Evolutionary conservation across 2,797 vertebrate species (phyloP).

Genomic region (Cheirogaleus major): DNA sequence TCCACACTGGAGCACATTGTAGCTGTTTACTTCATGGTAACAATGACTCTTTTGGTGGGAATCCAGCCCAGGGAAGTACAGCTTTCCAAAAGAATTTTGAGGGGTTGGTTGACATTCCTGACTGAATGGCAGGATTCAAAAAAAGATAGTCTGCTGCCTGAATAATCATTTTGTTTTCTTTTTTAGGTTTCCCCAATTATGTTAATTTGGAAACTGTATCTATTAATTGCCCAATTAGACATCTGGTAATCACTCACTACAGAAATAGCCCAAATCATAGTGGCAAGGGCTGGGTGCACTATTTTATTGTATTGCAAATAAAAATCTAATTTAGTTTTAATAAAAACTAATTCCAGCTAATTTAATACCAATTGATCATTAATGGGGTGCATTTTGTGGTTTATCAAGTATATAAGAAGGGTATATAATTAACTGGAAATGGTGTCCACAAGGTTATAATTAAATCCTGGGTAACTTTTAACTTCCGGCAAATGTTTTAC

Average conservation of each 20-base stretch:
- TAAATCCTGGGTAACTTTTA: slow-evolving; percentile 83
- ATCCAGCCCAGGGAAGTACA: neutral
- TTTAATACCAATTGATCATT: slow-evolving; percentile 86
- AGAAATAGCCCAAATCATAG: slow-evolving; percentile 68
- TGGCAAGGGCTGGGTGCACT: slow-evolving; percentile 50
- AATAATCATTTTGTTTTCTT: slow-evolving; percentile 74
- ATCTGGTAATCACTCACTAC: slow-evolving; percentile 62
- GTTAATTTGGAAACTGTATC: slow-evolving; percentile 61
- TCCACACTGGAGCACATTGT: fast-evolving
- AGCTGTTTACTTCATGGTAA: neutral
- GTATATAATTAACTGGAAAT: slow-evolving; percentile 85
- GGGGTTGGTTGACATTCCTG: slow-evolving; percentile 43
- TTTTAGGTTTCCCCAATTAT: slow-evolving; percentile 68
- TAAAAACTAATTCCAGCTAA: slow-evolving; percentile 86
- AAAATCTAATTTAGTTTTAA: slow-evolving; percentile 85
- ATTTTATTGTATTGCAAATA: slow-evolving; percentile 77
- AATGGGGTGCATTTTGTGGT: slow-evolving; percentile 82
- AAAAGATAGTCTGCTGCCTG: slow-evolving; percentile 58
- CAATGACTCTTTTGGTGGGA: neutral
- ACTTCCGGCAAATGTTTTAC: slow-evolving; percentile 84
- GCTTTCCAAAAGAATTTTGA: slow-evolving; percentile 39
- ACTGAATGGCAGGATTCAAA: slow-evolving; percentile 43
- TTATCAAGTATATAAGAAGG: slow-evolving; percentile 85
- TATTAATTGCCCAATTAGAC: slow-evolving; percentile 73
- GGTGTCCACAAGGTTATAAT: slow-evolving; percentile 83